These are phyloP conservation scores for Pecten maximus DNA, from an alignment of 2,888 invertebrate species.

Conservation along the genomic window DNA sequence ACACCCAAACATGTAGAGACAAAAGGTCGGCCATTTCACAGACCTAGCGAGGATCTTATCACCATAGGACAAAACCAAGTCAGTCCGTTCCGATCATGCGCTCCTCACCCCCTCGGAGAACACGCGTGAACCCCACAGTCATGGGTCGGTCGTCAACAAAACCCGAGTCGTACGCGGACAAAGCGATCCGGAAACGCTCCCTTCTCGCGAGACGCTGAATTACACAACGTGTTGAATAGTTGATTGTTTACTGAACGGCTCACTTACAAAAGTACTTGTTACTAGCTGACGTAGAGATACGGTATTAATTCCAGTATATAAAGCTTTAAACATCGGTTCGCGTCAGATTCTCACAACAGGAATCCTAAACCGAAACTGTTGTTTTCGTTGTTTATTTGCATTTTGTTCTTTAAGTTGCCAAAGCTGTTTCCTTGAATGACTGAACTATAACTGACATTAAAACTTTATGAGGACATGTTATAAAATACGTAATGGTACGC, in stretches of 20 bases:
- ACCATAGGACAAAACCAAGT: background rate
- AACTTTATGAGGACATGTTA: too few relatives aligned
- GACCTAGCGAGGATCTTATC: background rate
- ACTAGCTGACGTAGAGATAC: background rate
- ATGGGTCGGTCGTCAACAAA: slow-evolving; percentile 5
- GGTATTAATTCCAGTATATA: background rate
- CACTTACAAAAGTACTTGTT: slow-evolving; percentile 27
- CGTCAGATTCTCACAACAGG: too few relatives aligned
- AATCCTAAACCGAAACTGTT: too few relatives aligned
- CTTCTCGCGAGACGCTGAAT: slow-evolving; percentile 2
- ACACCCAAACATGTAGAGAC: background rate
- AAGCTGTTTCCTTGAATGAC: too few relatives aligned
- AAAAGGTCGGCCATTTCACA: background rate
- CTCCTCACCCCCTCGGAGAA: background rate
- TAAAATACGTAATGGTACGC: too few relatives aligned
- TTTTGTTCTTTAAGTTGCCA: too few relatives aligned
- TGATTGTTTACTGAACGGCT: background rate
- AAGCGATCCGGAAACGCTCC: slow-evolving; percentile 1
- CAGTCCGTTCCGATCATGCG: background rate
- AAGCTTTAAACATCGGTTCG: too few relatives aligned
- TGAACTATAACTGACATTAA: too few relatives aligned
- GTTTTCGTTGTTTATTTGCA: too few relatives aligned
- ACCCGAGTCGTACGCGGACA: background rate
- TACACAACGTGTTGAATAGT: background rate
- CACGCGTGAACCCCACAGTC: background rate